A percentile compares a stretch with the other conserved stretches of the same genome.
These are phyloP conservation scores for Lordiphosa mommai DNA, from an alignment of 1,140 invertebrate species.

Conservation along the genomic window DNA sequence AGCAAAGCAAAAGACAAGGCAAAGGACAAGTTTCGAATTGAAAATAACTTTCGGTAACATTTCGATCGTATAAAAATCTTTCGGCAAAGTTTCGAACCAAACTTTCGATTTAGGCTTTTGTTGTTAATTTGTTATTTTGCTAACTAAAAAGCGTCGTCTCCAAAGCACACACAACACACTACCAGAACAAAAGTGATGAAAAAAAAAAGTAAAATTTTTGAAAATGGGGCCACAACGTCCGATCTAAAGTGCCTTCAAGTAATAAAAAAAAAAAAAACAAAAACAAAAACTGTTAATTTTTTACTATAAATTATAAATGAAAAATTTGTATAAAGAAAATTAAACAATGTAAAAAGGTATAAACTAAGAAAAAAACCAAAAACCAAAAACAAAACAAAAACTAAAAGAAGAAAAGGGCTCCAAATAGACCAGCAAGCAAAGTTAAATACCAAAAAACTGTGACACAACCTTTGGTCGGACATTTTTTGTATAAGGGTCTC, in stretches of 20 bases:
- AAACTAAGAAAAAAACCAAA: conserved; percentile 51
- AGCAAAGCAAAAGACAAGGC: conserved; percentile 60
- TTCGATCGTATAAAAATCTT: conserved; percentile 57
- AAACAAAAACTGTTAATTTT: conserved; percentile 86
- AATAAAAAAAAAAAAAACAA: conserved; percentile 79
- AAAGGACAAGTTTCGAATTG: conserved; percentile 70
- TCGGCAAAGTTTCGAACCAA: conserved; percentile 70
- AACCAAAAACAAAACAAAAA: conserved; percentile 23
- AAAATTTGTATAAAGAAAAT: conserved; percentile 82
- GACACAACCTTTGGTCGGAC: conserved; percentile 79
- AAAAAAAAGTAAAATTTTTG: conserved; percentile 60
- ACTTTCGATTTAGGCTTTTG: conserved; percentile 71
- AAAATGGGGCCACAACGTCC: conserved; percentile 89
- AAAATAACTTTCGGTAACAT: conserved; percentile 64
- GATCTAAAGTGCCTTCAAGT: conserved; percentile 93
- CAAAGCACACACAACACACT: conserved; percentile 53
- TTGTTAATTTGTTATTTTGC: conserved; percentile 73
- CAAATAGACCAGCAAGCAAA: conserved; percentile 85
- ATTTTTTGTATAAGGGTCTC: conserved; percentile 80
- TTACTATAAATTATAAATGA: conserved; percentile 82
- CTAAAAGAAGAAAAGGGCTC: conserved; percentile 82
- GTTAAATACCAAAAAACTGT: conserved; percentile 58
- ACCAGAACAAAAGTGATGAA: conserved; percentile 14
- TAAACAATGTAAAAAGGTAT: conserved; percentile 68
- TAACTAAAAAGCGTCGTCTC: conserved; percentile 47